phyloP scores from a whole-genome alignment of 2,797 vertebrate genomes.

The Clarias platycephalus region DNA sequence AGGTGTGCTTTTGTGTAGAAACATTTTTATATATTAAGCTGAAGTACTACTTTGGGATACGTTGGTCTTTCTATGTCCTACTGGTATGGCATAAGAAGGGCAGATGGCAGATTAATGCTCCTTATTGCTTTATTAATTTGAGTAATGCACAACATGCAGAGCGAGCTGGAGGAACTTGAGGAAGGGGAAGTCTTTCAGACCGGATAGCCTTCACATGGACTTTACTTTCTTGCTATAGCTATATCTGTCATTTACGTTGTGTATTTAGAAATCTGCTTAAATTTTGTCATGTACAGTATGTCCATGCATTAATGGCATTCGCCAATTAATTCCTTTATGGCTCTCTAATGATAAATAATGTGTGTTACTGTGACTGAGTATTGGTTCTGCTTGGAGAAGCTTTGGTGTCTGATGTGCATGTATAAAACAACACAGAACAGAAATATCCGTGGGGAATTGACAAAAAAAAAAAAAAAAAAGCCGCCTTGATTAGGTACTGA shows the following conservation, averaged over 20 bases:
- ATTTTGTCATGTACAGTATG: not conserved
- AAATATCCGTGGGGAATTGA: not conserved
- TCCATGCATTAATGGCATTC: not conserved
- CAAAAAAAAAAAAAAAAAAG: conserved; percentile 1
- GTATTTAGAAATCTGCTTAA: not conserved
- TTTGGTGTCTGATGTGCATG: not conserved
- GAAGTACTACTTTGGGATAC: not conserved
- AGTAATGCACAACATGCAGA: conserved; percentile 34
- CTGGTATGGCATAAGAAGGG: conserved; percentile 4
- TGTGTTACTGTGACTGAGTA: not conserved
- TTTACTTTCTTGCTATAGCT: not conserved
- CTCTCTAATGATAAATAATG: not conserved
- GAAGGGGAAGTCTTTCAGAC: conserved; percentile 41
- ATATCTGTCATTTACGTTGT: not conserved
- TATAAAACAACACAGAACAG: not conserved
- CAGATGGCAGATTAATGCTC: conserved; percentile 54
- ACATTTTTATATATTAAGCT: not conserved
- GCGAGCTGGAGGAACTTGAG: conserved; percentile 55
- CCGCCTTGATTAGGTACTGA: not conserved
- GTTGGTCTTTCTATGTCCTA: not conserved
- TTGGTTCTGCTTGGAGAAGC: not conserved
- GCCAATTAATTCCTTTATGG: not conserved
- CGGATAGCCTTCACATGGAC: not conserved
- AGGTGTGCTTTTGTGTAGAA: not conserved
- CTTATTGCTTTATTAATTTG: conserved; percentile 55